A percentile compares a stretch with the other conserved stretches of the same genome.
Conservation (phyloP, 1,140 invertebrate genomes). For the Philotrypesis tridentata region DNA sequence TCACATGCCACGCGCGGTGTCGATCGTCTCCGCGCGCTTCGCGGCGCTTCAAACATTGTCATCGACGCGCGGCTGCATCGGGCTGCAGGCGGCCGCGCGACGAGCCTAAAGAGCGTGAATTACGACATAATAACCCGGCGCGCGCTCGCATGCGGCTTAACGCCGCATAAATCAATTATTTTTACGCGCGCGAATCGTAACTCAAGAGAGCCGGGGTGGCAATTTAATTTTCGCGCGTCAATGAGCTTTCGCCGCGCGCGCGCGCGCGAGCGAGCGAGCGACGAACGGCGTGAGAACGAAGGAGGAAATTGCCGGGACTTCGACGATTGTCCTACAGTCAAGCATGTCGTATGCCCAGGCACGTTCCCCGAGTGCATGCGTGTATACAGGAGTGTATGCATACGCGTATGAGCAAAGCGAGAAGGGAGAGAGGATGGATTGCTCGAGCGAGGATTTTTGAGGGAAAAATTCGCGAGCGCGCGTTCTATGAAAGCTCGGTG, state of each 20-base stretch:
- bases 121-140: not conserved
- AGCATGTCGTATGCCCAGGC: constrained; percentile 60
- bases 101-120: not conserved
- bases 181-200: constrained; percentile 21
- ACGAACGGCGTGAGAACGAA: constrained; percentile 43
- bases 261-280: too few relatives aligned
- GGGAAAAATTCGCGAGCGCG: constrained; percentile 20
- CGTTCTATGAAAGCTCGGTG: not conserved
- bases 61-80: not conserved
- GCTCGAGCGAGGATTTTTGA: constrained; percentile 8
- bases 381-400: too few relatives aligned
- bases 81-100: too few relatives aligned
- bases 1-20: too few relatives aligned
- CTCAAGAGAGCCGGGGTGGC: not conserved
- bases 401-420: not conserved
- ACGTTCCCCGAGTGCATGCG: constrained; percentile 51
- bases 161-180: constrained; percentile 37
- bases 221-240: constrained; percentile 40
- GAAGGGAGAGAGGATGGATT: constrained; percentile 16
- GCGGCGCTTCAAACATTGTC: not conserved
- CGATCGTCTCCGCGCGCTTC: too few relatives aligned
- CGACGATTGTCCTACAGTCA: constrained; percentile 55
- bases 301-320: constrained; percentile 26
- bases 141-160: not conserved
- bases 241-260: constrained; percentile 47